These are phyloP conservation scores for Cebus imitator DNA, from an alignment of 2,113 vertebrate genomes.

Conservation along the genomic window DNA sequence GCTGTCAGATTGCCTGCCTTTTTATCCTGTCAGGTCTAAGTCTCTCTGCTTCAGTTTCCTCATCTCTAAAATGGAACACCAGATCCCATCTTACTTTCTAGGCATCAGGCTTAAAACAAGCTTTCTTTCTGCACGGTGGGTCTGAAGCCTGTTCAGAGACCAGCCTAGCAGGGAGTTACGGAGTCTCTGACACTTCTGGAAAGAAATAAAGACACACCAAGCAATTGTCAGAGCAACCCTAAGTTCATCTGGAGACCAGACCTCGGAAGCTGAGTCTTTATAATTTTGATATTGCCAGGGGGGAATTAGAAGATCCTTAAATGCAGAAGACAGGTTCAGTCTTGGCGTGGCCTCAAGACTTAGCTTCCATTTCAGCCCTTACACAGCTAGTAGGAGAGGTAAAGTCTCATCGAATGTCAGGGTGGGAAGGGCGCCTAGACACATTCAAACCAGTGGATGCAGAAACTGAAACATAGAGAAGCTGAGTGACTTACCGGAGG, in stretches of 20 bases:
- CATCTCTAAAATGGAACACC: slow-evolving; percentile 40
- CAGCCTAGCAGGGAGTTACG: slow-evolving; percentile 10
- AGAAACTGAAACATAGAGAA: slow-evolving; percentile 40
- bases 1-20: slow-evolving; percentile 40
- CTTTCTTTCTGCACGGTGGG: slow-evolving; percentile 12
- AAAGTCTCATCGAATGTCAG: neutral
- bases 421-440: slow-evolving; percentile 24
- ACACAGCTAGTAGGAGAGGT: neutral
- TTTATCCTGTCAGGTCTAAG: slow-evolving; percentile 34
- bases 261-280: neutral
- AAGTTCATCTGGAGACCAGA: neutral
- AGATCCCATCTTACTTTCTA: slow-evolving; percentile 34
- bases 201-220: neutral
- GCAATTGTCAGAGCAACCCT: slow-evolving; percentile 21
- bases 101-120: neutral
- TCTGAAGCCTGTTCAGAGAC: neutral
- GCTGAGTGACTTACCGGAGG: neutral
- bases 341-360: neutral
- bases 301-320: neutral
- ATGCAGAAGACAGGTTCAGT: slow-evolving; percentile 20
- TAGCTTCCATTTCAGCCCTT: slow-evolving; percentile 36
- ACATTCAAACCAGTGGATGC: neutral
- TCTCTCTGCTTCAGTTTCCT: slow-evolving; percentile 37
- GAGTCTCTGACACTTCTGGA: slow-evolving; percentile 28
- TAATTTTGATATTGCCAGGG: neutral